Evolutionary conservation across 2,888 invertebrate genomes (phyloP).

Genomic region (Gerris lacustris): DNA sequence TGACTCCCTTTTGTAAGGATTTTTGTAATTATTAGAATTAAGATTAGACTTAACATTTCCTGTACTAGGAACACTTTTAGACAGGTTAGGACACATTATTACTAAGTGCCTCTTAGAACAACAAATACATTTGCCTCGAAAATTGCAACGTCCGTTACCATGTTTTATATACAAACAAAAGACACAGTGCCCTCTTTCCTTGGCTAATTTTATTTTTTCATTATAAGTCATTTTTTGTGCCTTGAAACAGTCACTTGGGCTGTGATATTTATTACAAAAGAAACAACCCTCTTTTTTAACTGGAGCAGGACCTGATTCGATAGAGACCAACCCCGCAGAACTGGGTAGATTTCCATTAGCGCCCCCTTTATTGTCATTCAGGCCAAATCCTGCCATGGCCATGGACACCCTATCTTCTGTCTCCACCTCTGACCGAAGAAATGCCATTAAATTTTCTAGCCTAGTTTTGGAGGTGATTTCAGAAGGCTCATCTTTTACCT

Average conservation of each 20-base stretch:
- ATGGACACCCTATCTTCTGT: slow-evolving; percentile 27
- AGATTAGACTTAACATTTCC: neutral
- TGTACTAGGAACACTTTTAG: neutral
- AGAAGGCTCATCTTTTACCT: neutral
- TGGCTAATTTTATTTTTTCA: neutral
- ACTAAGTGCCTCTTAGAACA: neutral
- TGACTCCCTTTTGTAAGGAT: neutral
- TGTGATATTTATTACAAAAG: neutral
- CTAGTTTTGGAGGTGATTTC: neutral
- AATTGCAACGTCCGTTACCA: neutral
- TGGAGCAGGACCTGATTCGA: neutral
- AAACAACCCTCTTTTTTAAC: neutral
- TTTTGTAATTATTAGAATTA: neutral
- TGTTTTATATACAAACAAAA: neutral
- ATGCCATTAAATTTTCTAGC: slow-evolving; percentile 20
- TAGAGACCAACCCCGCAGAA: neutral
- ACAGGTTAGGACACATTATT: neutral
- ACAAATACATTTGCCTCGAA: neutral
- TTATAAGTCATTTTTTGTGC: neutral
- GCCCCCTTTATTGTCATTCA: neutral
- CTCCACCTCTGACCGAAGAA: slow-evolving; percentile 28
- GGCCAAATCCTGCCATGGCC: slow-evolving; percentile 22
- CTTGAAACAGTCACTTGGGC: neutral
- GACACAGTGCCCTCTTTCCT: neutral
- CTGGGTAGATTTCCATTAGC: neutral